These are phyloP conservation scores for Kryptolebias ocellatus DNA, from an alignment of 2,797 vertebrate genomes.

Conservation along the genomic window DNA sequence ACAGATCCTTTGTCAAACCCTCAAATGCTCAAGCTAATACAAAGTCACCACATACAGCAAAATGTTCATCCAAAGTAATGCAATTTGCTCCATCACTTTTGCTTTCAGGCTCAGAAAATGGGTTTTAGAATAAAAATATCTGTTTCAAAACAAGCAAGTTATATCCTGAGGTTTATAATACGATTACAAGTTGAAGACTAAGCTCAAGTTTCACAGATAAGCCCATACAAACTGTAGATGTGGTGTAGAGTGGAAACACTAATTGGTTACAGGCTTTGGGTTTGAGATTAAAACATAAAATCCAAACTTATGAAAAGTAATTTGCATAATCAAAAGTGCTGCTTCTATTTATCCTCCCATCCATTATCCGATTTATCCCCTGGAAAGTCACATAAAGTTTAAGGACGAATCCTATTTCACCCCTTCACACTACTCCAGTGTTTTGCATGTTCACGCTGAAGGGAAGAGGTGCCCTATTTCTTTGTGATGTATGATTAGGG, in stretches of 20 bases:
- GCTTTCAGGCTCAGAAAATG: conserved; percentile 27
- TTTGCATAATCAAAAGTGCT: conserved; percentile 3
- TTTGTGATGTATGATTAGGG: no score
- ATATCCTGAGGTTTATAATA: conserved; percentile 10
- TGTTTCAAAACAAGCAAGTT: conserved; percentile 30
- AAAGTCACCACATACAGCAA: not conserved
- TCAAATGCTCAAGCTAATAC: not conserved
- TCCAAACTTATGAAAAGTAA: not conserved
- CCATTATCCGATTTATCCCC: conserved; percentile 1
- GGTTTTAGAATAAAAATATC: conserved; percentile 1
- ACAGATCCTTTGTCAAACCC: conserved; percentile 28
- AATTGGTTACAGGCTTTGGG: conserved; percentile 21
- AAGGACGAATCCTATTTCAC: not conserved
- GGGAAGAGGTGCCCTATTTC: no score
- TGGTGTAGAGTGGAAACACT: conserved; percentile 17
- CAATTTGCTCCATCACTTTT: conserved; percentile 36
- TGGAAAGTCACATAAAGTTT: not conserved
- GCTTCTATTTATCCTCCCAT: not conserved
- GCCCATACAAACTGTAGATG: not conserved
- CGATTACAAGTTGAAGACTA: conserved; percentile 29
- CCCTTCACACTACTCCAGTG: no score
- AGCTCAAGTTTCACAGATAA: conserved; percentile 11
- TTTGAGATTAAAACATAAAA: conserved; percentile 12
- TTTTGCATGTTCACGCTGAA: no score
- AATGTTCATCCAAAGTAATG: conserved; percentile 23